Base-by-base conservation (phyloP, 2,113 vertebrate species). In the Dissostichus mawsoni region DNA sequence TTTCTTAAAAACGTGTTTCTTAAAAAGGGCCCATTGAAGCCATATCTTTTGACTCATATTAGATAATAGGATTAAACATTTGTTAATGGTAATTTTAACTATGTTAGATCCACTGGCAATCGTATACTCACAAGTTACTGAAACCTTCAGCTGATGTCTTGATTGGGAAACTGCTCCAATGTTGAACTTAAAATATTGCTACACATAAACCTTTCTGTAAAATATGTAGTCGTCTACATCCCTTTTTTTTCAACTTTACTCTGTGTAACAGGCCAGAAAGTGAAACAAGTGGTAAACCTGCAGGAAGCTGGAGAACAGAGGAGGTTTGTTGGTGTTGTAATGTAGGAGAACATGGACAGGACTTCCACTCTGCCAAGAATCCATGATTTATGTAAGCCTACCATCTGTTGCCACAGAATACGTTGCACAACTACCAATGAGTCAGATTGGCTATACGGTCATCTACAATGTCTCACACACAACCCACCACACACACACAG, bases 341-440 rank as follows among this genome's bases (percentile, higher is more conserved):
- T 81, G 69, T 58, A 77, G 69, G 64, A 85, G 78, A 86, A 88
- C 84, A 85, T 69, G 86, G 81, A 89, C 84, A 89, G 23, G 81
- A 86, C 74, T 87, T 86, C 85, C 74, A 82, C 78, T 18, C 87
- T 71, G 83, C 90, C 85, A 87, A 78, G 77, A 89, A 91, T 65
- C 63, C 56, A 80, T 91, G 90, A 92, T 93, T 93, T 91, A 93
- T 93, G 82, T 82, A 89, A 89, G 72, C 77, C 65, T 65, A 87
- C 88, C 92, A 92, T 93, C 92, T 93, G 92, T 89, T 91, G 83
- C 85, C 82, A 84, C 80, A 84, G 76, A 92, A 91, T 84, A 90
- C 53, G 36, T 84, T 87, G 74, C 89, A 83, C 86, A 89, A 89
- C 81, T 76, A 87, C 82, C 80, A 78, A 62, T 80, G 81, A 84